These are phyloP conservation scores for Ephialtes manifestator DNA, from an alignment of 2,888 invertebrate genomes.

Conservation along the genomic window DNA sequence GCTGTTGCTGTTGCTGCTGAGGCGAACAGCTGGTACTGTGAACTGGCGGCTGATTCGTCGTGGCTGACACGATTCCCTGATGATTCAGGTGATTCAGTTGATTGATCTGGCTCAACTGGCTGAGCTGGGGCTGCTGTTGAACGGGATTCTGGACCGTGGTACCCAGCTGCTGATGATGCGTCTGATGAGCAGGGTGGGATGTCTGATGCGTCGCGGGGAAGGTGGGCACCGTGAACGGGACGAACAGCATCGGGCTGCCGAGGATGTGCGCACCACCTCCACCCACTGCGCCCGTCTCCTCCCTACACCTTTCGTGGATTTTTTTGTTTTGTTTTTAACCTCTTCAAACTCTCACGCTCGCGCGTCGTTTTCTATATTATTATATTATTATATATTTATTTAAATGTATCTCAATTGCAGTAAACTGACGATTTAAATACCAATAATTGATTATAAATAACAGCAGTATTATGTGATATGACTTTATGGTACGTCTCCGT, in stretches of 20 bases:
- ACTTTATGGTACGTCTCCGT: constrained; percentile 47
- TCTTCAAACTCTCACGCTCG: constrained; percentile 67
- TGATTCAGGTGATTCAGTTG: constrained; percentile 85
- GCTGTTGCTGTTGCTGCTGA: constrained; percentile 79
- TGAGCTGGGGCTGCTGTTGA: constrained; percentile 80
- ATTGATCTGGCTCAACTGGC: constrained; percentile 80
- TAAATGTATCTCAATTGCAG: constrained; percentile 42
- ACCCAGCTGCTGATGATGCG: constrained; percentile 79
- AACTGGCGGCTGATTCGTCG: constrained; percentile 80
- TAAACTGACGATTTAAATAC: constrained; percentile 13
- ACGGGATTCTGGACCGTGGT: constrained; percentile 72
- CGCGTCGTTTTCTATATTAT: constrained; percentile 44
- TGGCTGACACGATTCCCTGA: constrained; percentile 81
- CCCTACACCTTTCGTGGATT: constrained; percentile 83
- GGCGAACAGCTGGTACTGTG: constrained; percentile 85
- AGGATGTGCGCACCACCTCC: constrained; percentile 86
- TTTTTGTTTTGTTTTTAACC: constrained; percentile 66
- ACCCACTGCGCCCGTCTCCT: constrained; percentile 86
- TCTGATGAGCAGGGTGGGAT: constrained; percentile 82
- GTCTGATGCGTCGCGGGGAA: constrained; percentile 85
- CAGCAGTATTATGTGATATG: constrained; percentile 50
- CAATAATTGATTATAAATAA: constrained; percentile 46
- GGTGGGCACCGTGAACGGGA: constrained; percentile 86
- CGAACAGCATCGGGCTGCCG: constrained; percentile 86
- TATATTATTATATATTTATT: constrained; percentile 50